Evolutionary conservation across 2,113 vertebrate genomes (phyloP).

Genomic region (Sprattus sprattus): DNA sequence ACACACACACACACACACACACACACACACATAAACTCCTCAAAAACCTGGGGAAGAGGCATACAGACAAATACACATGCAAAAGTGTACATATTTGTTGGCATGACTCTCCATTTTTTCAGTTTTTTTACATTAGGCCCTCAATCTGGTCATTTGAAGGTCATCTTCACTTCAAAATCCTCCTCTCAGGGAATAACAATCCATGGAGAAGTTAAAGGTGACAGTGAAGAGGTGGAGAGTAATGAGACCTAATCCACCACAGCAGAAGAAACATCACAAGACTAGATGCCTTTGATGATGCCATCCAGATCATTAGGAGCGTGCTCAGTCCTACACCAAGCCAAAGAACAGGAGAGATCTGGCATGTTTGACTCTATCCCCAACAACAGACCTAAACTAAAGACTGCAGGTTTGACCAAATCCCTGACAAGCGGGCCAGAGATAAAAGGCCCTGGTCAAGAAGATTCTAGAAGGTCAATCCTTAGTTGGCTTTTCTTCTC

Average conservation of each 20-base stretch:
- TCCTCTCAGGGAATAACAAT: conserved; percentile 25
- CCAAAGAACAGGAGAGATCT: neutral
- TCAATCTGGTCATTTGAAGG: conserved; percentile 16
- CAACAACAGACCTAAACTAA: neutral
- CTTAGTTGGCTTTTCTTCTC: neutral
- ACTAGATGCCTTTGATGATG: conserved; percentile 19
- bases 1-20: no score
- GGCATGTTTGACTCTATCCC: neutral
- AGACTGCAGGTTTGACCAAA: neutral
- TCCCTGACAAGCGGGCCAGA: neutral
- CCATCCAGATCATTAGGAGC: neutral
- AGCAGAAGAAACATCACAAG: conserved; percentile 38
- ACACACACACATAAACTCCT: neutral
- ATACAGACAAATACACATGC: neutral
- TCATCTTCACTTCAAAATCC: conserved; percentile 47
- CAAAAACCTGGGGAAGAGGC: no score
- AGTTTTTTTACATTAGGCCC: conserved; percentile 48
- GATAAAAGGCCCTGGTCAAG: neutral
- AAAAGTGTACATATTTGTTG: neutral
- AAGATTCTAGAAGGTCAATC: conserved; percentile 7
- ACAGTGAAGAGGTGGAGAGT: conserved; percentile 27
- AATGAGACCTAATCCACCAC: conserved; percentile 49
- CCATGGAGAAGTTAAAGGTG: conserved; percentile 42
- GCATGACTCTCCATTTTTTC: neutral
- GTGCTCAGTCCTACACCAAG: neutral